Conservation (phyloP, 2,888 invertebrate genomes). For the Heliothis peltigera region DNA sequence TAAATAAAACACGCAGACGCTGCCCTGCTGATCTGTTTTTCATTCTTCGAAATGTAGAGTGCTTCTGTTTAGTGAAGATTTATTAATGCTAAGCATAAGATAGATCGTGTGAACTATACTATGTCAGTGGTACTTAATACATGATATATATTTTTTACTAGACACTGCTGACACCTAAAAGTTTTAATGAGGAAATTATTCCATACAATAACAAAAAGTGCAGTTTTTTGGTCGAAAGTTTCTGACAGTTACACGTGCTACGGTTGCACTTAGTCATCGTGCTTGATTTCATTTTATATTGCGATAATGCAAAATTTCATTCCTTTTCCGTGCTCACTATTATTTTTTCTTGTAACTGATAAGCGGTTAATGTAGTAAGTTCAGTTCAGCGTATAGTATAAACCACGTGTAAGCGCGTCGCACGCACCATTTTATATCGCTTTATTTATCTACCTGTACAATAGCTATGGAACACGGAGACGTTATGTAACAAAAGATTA, state of each 20-base stretch:
- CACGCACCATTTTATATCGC: slow-evolving; percentile 66
- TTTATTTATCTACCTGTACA: slow-evolving; percentile 58
- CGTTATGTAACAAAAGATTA: slow-evolving; percentile 76
- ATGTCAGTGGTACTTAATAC: too few relatives aligned
- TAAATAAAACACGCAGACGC: slow-evolving; percentile 77
- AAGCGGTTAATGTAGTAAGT: slow-evolving; percentile 73
- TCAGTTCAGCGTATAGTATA: slow-evolving; percentile 67
- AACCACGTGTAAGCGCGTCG: slow-evolving; percentile 73
- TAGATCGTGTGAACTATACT: slow-evolving; percentile 7
- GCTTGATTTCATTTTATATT: slow-evolving; percentile 76
- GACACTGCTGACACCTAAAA: slow-evolving; percentile 21
- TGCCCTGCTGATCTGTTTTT: slow-evolving; percentile 78
- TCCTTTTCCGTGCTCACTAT: slow-evolving; percentile 79
- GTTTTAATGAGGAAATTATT: slow-evolving; percentile 16
- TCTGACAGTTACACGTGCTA: slow-evolving; percentile 73
- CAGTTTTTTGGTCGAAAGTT: slow-evolving; percentile 62
- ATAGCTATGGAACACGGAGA: slow-evolving; percentile 47
- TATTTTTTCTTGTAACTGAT: slow-evolving; percentile 79
- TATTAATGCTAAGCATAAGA: slow-evolving; percentile 28
- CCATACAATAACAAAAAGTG: slow-evolving; percentile 42
- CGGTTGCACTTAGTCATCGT: slow-evolving; percentile 63
- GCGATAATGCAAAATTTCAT: slow-evolving; percentile 82
- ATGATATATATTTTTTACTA: too few relatives aligned
- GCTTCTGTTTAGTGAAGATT: slow-evolving; percentile 39
- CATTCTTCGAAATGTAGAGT: slow-evolving; percentile 68